Evolutionary conservation across 2,797 vertebrate species (phyloP).

Genomic region (Sphenodon punctatus): DNA sequence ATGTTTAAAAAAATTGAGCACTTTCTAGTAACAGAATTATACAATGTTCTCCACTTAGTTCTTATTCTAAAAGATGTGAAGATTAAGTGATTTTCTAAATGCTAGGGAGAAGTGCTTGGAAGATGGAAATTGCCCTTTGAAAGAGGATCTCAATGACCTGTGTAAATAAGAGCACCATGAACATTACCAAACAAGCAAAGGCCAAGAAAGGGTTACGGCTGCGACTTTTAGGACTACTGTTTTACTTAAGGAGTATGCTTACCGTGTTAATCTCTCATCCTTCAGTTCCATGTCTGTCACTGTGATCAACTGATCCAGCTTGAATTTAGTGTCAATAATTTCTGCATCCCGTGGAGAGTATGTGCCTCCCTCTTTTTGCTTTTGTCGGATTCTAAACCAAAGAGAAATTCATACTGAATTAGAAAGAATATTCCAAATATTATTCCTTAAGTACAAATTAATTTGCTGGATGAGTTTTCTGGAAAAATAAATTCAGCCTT

Average conservation of each 20-base stretch:
- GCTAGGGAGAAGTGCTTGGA: constrained; percentile 73
- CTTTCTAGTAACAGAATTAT: constrained; percentile 19
- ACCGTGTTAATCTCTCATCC: constrained; percentile 97
- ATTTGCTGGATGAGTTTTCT: not conserved
- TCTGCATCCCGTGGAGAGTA: constrained; percentile 96
- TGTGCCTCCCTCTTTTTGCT: constrained; percentile 94
- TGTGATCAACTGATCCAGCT: constrained; percentile 96
- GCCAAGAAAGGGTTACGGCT: constrained; percentile 85
- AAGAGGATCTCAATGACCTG: constrained; percentile 86
- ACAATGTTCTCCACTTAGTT: constrained; percentile 47
- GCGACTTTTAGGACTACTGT: constrained; percentile 76
- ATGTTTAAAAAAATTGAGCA: not conserved
- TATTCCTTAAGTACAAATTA: not conserved
- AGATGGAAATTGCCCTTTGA: constrained; percentile 80
- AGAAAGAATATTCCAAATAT: not conserved
- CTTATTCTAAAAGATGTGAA: constrained; percentile 66
- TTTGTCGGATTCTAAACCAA: constrained; percentile 87
- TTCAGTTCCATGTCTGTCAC: constrained; percentile 96
- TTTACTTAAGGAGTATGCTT: constrained; percentile 72
- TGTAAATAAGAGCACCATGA: constrained; percentile 85
- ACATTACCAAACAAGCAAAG: constrained; percentile 85
- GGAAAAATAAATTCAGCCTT: not conserved
- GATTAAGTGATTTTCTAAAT: constrained; percentile 77
- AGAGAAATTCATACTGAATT: not conserved
- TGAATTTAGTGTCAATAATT: constrained; percentile 96